Percentiles rank a stretch among this genome's conserved stretches.
Conservation (phyloP, 2,113 vertebrate species). For the Rhipidura dahli region DNA sequence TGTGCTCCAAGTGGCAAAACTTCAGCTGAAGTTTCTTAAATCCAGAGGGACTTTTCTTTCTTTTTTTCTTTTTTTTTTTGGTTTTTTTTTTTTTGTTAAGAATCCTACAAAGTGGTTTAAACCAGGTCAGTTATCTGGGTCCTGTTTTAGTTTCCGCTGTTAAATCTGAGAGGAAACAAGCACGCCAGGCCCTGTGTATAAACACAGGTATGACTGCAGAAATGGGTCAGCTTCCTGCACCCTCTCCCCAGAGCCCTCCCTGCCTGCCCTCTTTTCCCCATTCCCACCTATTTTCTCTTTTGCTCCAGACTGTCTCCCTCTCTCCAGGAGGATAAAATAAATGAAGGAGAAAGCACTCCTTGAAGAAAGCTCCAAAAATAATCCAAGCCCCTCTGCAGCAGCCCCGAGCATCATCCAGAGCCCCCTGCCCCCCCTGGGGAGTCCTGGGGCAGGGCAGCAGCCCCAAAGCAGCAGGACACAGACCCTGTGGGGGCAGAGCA, state of each 20-base stretch:
- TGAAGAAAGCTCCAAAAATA: neutral
- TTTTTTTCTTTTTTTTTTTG: neutral
- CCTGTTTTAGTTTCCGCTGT: neutral
- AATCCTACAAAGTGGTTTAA: neutral
- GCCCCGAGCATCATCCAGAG: neutral
- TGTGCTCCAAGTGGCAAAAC: conserved; percentile 21
- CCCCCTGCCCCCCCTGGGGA: fast-evolving
- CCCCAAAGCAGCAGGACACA: fast-evolving
- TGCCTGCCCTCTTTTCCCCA: neutral
- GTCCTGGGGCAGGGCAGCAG: neutral
- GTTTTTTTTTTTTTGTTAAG: neutral
- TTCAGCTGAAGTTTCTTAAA: conserved; percentile 42
- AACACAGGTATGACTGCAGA: neutral
- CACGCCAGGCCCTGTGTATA: neutral
- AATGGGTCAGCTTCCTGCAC: neutral
- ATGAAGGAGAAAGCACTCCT: neutral
- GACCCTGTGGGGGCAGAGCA: neutral
- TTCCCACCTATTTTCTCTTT: neutral
- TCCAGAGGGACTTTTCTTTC: neutral
- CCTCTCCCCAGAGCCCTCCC: fast-evolving
- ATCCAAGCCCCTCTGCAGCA: fast-evolving
- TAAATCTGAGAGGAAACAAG: neutral
- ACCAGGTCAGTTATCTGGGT: conserved; percentile 47
- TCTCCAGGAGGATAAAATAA: neutral
- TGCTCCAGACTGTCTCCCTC: neutral